Conservation (phyloP, 2,113 vertebrate species). For the Mobula hypostoma region DNA sequence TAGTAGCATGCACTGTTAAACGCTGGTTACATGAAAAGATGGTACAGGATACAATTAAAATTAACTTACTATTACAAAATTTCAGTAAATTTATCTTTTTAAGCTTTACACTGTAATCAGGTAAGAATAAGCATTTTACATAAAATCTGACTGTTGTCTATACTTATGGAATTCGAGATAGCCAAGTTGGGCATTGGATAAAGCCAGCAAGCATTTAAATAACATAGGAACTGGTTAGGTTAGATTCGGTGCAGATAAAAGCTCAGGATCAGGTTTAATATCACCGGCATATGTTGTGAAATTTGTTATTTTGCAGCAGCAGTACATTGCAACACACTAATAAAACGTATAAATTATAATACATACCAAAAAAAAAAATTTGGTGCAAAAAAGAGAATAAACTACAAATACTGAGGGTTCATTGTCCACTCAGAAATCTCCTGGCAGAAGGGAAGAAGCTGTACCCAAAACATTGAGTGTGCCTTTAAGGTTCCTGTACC, state of each 20-base stretch:
- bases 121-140: neutral
- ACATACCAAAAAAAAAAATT: too few relatives aligned
- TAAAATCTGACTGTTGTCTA: neutral
- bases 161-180: neutral
- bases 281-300: too few relatives aligned
- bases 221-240: neutral
- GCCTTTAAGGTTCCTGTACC: too few relatives aligned
- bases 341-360: too few relatives aligned
- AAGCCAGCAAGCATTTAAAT: neutral
- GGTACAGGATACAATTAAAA: neutral
- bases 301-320: too few relatives aligned
- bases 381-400: too few relatives aligned
- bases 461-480: too few relatives aligned
- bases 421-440: too few relatives aligned
- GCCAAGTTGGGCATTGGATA: neutral
- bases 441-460: too few relatives aligned
- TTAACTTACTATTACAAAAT: neutral
- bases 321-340: too few relatives aligned
- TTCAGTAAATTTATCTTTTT: neutral
- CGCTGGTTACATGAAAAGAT: neutral
- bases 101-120: neutral
- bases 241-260: neutral
- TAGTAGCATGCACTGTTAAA: neutral
- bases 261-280: too few relatives aligned
- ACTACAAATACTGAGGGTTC: too few relatives aligned